phyloP scores from a whole-genome alignment of 2,113 vertebrate genomes.

The Sylvietta virens region DNA sequence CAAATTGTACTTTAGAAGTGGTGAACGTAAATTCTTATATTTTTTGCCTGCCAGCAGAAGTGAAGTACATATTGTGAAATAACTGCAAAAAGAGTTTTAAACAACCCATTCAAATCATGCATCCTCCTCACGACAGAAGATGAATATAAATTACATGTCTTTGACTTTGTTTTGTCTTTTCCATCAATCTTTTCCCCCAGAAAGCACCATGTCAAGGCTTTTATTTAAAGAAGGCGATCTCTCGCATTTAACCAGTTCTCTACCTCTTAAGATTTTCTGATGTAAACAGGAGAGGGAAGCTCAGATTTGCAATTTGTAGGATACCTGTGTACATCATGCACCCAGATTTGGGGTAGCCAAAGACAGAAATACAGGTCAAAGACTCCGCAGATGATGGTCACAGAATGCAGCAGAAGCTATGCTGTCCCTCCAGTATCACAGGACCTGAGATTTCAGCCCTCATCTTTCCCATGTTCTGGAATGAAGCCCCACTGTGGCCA shows the following conservation, averaged over 20 bases:
- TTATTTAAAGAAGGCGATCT: not conserved
- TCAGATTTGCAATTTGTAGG: not conserved
- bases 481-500: not conserved
- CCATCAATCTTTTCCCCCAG: not conserved
- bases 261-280: not conserved
- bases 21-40: not conserved
- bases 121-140: not conserved
- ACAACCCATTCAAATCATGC: not conserved
- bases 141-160: not conserved
- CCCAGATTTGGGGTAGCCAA: not conserved
- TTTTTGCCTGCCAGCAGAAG: not conserved
- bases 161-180: conserved; percentile 26
- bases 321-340: not conserved
- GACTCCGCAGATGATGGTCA: not conserved
- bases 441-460: not conserved
- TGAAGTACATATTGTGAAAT: not conserved
- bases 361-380: not conserved
- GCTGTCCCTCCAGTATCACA: not conserved
- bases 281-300: not conserved
- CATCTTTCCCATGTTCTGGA: not conserved
- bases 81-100: not conserved
- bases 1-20: not conserved
- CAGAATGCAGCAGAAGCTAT: fast-evolving
- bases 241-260: not conserved
- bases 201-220: not conserved